Base-by-base conservation (phyloP, 2,113 vertebrate genomes). In the Takifugu flavidus region DNA sequence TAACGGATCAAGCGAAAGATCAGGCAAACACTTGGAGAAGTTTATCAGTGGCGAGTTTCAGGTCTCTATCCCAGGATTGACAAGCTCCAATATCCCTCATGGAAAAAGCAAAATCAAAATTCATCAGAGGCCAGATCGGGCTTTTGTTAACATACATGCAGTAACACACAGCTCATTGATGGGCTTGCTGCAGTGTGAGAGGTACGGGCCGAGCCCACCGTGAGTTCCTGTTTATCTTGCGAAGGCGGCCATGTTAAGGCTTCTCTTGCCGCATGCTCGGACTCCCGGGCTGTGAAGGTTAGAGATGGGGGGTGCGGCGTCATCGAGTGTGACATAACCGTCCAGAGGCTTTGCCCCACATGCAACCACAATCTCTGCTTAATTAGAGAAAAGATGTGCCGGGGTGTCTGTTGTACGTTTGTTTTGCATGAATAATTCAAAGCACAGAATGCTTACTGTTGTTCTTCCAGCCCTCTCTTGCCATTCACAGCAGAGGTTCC, bases 121-220 rank as follows among this genome's bases (percentile, higher is more conserved):
- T 77, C 88, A 84, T 85, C 71, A 59, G 88, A 87, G 91, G 88
- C 72, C 44, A 83, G 84, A 88, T 90, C 89, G 90, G 78, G 67
- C 78, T 53, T 51, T 83, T 29, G 7, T 49, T 84, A 79, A 73
- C 82, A 53, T 31, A 78, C 82, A 81, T 82, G 80, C 69, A 70
- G 75, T 85, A 88, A 92, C 90, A 59, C 70, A 90, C 77, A 69
- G 82, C 82, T 90, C 90, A 91, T 88, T 90, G 89, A 90, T 86
- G 89, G 90, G 91, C 91, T 91, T 91, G 83, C 85, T 75, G 79
- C 74, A 82, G 85, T 88, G 71, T 80, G 84, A 85, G 75, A 65
- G 72, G 78, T 72, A 74, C 11, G 25, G 59, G 80, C 87, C 11
- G 25, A 57, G 80, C 87, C 82, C 70, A 60, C 67, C 65, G 82